Percentiles rank a stretch among this genome's conserved stretches.
Evolutionary conservation across 1,140 invertebrate species (phyloP).

Genomic region (Charaxes varanes): DNA sequence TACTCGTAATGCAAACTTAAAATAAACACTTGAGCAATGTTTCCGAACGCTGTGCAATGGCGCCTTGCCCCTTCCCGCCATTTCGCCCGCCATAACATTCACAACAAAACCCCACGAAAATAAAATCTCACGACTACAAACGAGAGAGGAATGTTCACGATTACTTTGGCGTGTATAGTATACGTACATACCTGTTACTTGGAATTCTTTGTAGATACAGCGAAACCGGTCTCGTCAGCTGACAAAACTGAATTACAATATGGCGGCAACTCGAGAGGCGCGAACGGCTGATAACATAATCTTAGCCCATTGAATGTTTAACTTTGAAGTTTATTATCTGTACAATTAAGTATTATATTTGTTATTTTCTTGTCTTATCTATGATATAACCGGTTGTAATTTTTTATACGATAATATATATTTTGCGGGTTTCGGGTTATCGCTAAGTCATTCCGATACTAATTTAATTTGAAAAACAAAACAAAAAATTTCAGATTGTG

Average conservation of each 20-base stretch:
- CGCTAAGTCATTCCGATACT: too few relatives aligned
- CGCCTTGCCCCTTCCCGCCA: constrained; percentile 34
- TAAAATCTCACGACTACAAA: constrained; percentile 34
- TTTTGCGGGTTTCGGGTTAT: too few relatives aligned
- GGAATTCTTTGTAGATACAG: constrained; percentile 47
- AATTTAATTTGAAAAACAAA: too few relatives aligned
- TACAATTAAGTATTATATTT: too few relatives aligned
- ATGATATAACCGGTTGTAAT: too few relatives aligned
- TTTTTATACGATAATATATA: too few relatives aligned
- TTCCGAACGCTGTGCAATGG: constrained; percentile 18
- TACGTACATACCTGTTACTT: constrained; percentile 48
- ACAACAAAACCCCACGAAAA: constrained; percentile 30
- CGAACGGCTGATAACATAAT: constrained; percentile 41
- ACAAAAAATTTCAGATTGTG: too few relatives aligned
- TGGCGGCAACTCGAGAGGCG: constrained; percentile 29
- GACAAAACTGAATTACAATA: constrained; percentile 41
- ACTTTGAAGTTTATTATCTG: too few relatives aligned
- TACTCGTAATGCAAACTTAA: too few relatives aligned
- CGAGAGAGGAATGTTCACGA: constrained; percentile 43
- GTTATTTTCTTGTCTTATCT: too few relatives aligned
- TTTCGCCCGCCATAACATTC: constrained; percentile 25
- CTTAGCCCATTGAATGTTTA: constrained; percentile 26
- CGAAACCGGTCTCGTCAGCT: constrained; percentile 57
- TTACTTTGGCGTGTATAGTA: constrained; percentile 27
- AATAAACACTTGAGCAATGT: too few relatives aligned